Evolutionary conservation across 1,140 invertebrate species (phyloP), one percentile per base, ranked within the genome.

Genomic region (Meloidogyne chitwoodi): DNA sequence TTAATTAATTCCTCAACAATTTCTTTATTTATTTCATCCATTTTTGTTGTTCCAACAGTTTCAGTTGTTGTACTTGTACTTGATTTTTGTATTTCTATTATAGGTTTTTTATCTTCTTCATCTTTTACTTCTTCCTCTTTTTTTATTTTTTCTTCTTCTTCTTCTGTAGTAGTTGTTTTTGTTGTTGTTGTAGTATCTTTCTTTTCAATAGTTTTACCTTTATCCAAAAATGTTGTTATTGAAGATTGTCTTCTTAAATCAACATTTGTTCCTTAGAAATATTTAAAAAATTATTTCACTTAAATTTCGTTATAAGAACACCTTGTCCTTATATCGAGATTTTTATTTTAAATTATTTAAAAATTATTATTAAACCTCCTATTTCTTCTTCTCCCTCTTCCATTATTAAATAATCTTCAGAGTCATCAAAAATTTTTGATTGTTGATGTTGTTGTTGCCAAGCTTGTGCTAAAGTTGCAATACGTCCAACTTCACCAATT

Each of bases 391-490:
- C 69, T 62, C 69, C n/a, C 38, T 73, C 70, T 26, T 73, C 48
- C 48, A 73, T 61, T 12, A 73, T 73, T 22, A 73, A 34, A 62
- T 73, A 73, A 24, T 73, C 70, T 61, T 73, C 70, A 19, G 70
- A 73, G 11, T 73, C 70, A 34, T 19, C 64, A 22, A 31, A 64
- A 16, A 61, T n/a, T 38, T 41, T 62, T 34, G 38, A 62, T 62
- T 27, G 70, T 56, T 66, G 56, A 11, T 70, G 68, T 56, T 24
- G 70, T 34, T 64, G 48, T 38, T 63, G 48, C 29, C 70, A 56
- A n/a, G 48, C 48, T n/a, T 56, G 48, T 56, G 48, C 48, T n/a
- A 56, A 56, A 56, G 19, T 56, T 56, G 48, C 48, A 56, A 56
- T 56, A n/a, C 48, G 16, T 1, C 48, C 48, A 56, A 56, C 70